These are phyloP conservation scores for Dynastes maya DNA, from an alignment of 2,888 invertebrate genomes.

Conservation along the genomic window DNA sequence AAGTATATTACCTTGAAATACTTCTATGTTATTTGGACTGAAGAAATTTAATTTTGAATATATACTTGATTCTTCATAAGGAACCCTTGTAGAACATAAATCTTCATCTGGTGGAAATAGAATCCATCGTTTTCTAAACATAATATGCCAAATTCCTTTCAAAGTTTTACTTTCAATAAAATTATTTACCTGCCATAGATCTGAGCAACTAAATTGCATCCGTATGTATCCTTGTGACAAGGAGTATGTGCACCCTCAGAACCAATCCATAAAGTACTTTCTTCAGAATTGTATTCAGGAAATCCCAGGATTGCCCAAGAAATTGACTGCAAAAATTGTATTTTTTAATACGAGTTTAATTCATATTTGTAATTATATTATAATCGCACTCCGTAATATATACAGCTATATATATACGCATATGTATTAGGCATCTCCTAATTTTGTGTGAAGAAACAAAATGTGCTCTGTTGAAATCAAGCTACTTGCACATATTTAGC, in stretches of 20 bases:
- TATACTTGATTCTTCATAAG: constrained; percentile 97
- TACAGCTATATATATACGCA: no score
- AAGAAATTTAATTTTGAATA: constrained; percentile 90
- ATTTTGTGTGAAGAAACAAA: no score
- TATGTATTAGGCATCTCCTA: no score
- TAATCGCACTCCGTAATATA: no score
- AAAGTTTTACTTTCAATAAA: constrained; percentile 9
- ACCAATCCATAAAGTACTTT: constrained; percentile 92
- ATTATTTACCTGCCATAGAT: constrained; percentile 82
- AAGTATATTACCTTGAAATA: constrained; percentile 70
- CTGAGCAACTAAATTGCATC: constrained; percentile 93
- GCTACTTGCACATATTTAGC: no score
- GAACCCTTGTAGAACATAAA: constrained; percentile 87
- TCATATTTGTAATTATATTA: no score
- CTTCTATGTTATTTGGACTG: constrained; percentile 73
- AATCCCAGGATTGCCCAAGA: constrained; percentile 84
- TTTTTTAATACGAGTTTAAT: background rate
- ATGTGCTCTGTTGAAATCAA: no score
- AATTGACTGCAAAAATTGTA: constrained; percentile 67
- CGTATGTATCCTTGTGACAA: constrained; percentile 95
- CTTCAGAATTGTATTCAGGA: constrained; percentile 75
- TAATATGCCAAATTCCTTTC: constrained; percentile 35
- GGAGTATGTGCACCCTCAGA: constrained; percentile 91
- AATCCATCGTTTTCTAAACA: constrained; percentile 89
- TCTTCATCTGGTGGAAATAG: constrained; percentile 87